Evolutionary conservation across 2,797 vertebrate genomes (phyloP).

Genomic region (Onychomys torridus): DNA sequence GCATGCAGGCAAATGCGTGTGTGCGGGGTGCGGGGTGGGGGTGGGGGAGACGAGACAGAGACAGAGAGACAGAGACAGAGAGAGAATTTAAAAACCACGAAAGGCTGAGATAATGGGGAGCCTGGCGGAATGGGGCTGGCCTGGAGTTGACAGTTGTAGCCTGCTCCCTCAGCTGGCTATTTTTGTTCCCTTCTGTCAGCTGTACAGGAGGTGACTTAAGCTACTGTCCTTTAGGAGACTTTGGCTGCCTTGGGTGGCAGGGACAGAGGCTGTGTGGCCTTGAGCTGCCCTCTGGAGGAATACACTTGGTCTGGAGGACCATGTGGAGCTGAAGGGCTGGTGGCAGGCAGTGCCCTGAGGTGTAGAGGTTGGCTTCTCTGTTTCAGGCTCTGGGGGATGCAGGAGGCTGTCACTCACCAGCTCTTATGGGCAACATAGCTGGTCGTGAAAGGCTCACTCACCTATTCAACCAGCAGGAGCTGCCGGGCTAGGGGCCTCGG

Average conservation of each 20-base stretch:
- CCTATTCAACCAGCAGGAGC: neutral
- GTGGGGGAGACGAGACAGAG: too few species aligned
- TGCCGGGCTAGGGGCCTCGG: neutral
- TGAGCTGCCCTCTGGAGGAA: neutral
- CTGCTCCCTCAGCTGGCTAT: neutral
- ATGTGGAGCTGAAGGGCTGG: neutral
- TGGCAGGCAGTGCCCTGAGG: neutral
- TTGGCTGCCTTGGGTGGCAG: neutral
- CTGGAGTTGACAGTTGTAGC: too few species aligned
- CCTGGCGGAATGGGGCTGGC: neutral
- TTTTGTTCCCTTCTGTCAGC: neutral
- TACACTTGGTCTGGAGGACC: neutral
- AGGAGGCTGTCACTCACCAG: neutral
- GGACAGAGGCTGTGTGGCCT: neutral
- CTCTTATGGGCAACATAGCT: neutral
- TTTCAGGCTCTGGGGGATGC: neutral
- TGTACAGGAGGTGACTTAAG: neutral
- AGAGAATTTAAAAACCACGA: neutral
- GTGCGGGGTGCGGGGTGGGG: rapidly evolving
- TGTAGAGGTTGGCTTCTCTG: neutral
- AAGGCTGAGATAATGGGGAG: neutral
- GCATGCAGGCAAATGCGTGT: neutral
- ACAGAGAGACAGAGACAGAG: neutral
- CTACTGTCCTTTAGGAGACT: neutral
- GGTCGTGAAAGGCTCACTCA: neutral